Percentiles rank a stretch among this genome's conserved stretches.
Evolutionary conservation across 1,140 invertebrate genomes (phyloP).

Genomic region (Magallana angulata): DNA sequence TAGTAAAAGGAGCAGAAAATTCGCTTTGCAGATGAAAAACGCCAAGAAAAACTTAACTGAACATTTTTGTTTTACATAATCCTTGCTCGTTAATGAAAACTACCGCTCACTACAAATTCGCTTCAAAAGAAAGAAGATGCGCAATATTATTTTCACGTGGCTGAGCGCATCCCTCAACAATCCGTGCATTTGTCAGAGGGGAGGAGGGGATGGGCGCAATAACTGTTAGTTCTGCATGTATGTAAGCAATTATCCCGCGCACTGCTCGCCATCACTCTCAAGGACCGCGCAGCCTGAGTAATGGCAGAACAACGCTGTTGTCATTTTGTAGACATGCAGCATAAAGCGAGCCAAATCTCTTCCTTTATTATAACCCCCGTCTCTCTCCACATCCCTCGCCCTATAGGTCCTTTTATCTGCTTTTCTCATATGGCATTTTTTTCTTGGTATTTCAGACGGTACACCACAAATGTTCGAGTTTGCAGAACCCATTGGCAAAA

Average conservation of each 20-base stretch:
- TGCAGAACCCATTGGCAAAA: too few relatives aligned
- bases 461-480: too few relatives aligned
- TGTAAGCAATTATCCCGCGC: constrained; percentile 7
- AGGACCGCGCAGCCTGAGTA: constrained; percentile 5
- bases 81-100: not conserved
- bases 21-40: too few relatives aligned
- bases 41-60: too few relatives aligned
- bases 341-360: not conserved
- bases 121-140: not conserved
- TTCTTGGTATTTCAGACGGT: too few relatives aligned
- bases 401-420: too few relatives aligned
- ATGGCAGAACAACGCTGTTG: not conserved
- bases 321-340: constrained; percentile 15
- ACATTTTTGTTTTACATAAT: too few relatives aligned
- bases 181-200: not conserved
- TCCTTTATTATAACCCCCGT: too few relatives aligned
- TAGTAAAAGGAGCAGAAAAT: too few relatives aligned
- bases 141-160: not conserved
- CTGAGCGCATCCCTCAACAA: not conserved
- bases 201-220: not conserved
- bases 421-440: too few relatives aligned
- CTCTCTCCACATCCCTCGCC: too few relatives aligned
- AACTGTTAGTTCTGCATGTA: constrained; percentile 18
- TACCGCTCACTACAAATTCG: not conserved
- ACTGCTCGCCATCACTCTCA: not conserved